These are phyloP conservation scores for Synchiropus splendidus DNA, from an alignment of 2,113 vertebrate genomes.

Conservation along the genomic window DNA sequence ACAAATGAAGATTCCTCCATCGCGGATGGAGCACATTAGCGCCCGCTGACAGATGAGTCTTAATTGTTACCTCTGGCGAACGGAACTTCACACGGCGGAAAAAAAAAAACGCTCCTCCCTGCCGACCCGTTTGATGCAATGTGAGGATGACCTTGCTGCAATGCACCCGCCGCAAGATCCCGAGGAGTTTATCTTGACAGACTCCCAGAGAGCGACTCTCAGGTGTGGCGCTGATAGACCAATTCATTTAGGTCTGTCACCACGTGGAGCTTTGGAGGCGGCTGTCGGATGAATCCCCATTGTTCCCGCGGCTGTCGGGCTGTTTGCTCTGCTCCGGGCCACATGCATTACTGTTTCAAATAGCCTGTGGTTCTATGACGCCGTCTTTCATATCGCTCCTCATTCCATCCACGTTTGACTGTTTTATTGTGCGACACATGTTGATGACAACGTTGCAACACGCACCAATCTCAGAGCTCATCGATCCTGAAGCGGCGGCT, in stretches of 20 bases:
- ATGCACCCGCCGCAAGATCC: slow-evolving; percentile 45
- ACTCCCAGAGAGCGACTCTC: slow-evolving; percentile 54
- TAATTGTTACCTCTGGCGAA: slow-evolving; percentile 66
- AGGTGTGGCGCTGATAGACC: slow-evolving; percentile 60
- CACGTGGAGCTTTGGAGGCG: slow-evolving; percentile 43
- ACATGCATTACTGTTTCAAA: slow-evolving; percentile 37
- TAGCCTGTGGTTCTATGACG: slow-evolving; percentile 34
- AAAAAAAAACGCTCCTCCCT: slow-evolving; percentile 43
- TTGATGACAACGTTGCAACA: too few species aligned
- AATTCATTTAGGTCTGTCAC: slow-evolving; percentile 63
- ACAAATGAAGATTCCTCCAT: slow-evolving; percentile 24
- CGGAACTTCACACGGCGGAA: slow-evolving; percentile 53
- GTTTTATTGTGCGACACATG: too few species aligned
- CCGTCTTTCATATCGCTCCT: too few species aligned
- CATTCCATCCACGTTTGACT: too few species aligned
- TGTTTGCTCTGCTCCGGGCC: slow-evolving; percentile 38
- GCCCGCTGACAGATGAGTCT: slow-evolving; percentile 56
- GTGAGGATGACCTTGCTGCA: slow-evolving; percentile 66
- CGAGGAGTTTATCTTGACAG: slow-evolving; percentile 56
- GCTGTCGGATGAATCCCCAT: slow-evolving; percentile 52
- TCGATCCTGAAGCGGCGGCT: too few species aligned
- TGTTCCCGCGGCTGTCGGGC: slow-evolving; percentile 40
- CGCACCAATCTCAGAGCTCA: too few species aligned
- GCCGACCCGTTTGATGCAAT: slow-evolving; percentile 57
- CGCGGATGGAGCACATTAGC: slow-evolving; percentile 43